Percentiles rank a stretch among this genome's conserved stretches.
Conservation (phyloP, 2,888 invertebrate genomes). For the Omphaloscelis lunosa region DNA sequence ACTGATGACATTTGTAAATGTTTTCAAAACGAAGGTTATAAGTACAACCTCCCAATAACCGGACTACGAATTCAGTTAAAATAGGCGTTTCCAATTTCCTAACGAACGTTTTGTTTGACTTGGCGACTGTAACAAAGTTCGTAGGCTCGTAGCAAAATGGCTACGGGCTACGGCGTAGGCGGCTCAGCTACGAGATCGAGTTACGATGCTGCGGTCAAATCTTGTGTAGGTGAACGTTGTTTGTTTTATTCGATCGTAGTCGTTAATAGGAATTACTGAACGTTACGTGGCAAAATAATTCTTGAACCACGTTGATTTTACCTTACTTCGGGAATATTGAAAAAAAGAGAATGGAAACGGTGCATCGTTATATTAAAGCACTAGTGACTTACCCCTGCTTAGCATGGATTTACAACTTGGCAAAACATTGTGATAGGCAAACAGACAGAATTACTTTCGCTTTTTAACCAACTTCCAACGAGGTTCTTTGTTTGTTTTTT, state of each 20-base stretch:
- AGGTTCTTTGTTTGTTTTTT: no score
- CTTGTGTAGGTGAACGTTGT: neutral
- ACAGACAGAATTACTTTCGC: no score
- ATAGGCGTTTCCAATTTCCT: constrained; percentile 65
- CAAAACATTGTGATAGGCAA: no score
- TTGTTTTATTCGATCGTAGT: neutral
- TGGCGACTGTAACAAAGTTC: constrained; percentile 5
- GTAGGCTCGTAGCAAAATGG: constrained; percentile 30
- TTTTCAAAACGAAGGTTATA: constrained; percentile 41
- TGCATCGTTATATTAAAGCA: no score
- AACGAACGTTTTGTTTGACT: constrained; percentile 23
- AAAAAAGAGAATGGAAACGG: neutral
- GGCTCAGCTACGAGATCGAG: constrained; percentile 18
- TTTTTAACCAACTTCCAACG: no score
- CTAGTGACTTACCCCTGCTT: no score
- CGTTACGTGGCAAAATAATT: no score
- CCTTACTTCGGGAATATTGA: neutral
- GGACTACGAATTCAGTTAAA: constrained; percentile 52
- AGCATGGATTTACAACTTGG: no score
- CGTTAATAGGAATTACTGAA: neutral
- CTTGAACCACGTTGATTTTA: neutral
- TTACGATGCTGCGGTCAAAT: constrained; percentile 31
- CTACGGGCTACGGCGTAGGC: constrained; percentile 59
- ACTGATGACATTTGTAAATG: constrained; percentile 57
- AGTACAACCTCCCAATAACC: constrained; percentile 54